Base-by-base conservation (phyloP, 2,888 invertebrate species). In the Pachydiplax longipennis region DNA sequence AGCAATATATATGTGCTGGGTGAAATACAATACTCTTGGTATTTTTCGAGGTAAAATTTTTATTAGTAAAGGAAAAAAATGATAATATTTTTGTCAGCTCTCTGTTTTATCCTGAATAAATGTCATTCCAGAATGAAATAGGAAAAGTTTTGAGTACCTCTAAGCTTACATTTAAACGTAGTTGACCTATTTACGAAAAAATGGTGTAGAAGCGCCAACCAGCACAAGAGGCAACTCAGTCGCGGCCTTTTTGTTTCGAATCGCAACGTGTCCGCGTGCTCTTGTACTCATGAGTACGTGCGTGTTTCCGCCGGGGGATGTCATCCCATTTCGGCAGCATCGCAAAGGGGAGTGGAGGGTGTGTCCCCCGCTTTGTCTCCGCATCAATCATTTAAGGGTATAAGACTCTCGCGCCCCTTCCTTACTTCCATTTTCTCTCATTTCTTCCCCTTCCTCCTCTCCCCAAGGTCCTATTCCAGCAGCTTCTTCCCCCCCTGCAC, bases 321-420 rank as follows among this genome's bases (percentile, higher is more conserved):
- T 53, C 82, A 48, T 82, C 40, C 44, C 44, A 18, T 58, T 53
- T 40, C 87, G 8, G 31, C 37, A 10, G n/a, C 44, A n/a, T 40
- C 22, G n/a, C 37, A 18, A 31, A 22, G 31, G 35, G 58, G 83
- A 87, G 61, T 15, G 37, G 37, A 37, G 58, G 83, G 61, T 87
- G 65, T 61, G 87, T 87, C 87, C 61, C 40, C 87, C 65, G 65
- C n/a, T 87, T 87, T 87, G 87, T 87, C 87, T 87, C n/a, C 87
- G 58, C 87, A 87, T 87, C 87, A 87, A 87, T 87, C 87, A 87
- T 87, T 87, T 87, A 87, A 87, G 87, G 83, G 53, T 35, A 58
- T 82, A 44, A 31, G 44, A 31, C 48, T 53, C 48, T 22, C 13
- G 2, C 53, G 31, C 58, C 48, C 48, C 25, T 22, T 31, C 10